A percentile compares a stretch with the other conserved stretches of the same genome.
Evolutionary conservation across 92 coral and sea anemone species (phyloP).

Genomic region (Palythoa caribaeorum): DNA sequence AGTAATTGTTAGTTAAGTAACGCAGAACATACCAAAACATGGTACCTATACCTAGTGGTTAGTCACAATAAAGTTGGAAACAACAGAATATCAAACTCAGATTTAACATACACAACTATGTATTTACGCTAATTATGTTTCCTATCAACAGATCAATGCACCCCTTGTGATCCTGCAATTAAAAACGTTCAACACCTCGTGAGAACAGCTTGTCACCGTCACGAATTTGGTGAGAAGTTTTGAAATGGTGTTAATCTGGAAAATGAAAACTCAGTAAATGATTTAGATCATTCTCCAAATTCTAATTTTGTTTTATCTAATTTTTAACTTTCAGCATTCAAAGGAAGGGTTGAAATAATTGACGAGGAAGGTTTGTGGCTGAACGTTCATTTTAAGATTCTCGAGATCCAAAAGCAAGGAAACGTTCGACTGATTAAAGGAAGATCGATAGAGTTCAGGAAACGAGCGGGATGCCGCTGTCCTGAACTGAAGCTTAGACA

Average conservation of each 20-base stretch:
- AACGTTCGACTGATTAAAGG: slow-evolving; percentile 52
- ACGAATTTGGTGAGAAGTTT: slow-evolving; percentile 24
- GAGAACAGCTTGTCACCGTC: background rate
- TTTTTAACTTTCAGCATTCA: slow-evolving; percentile 58
- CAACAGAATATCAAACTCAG: background rate
- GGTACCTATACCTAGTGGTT: background rate
- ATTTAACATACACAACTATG: background rate
- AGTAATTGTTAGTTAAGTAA: too few species aligned
- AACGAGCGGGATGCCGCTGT: slow-evolving; percentile 78
- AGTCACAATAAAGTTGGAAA: background rate
- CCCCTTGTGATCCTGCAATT: slow-evolving; percentile 25
- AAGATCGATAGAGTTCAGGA: slow-evolving; percentile 66
- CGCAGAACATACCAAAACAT: too few species aligned
- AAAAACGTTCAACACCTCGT: background rate
- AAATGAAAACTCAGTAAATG: background rate
- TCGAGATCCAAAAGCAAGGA: slow-evolving; percentile 68
- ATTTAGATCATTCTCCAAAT: background rate
- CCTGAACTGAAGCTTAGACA: slow-evolving; percentile 64
- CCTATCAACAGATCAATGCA: slow-evolving; percentile 26
- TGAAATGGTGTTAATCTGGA: background rate
- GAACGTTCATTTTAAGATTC: slow-evolving; percentile 58
- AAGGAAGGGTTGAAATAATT: slow-evolving; percentile 71
- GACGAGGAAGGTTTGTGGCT: slow-evolving; percentile 82
- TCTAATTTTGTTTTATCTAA: background rate
- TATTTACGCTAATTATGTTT: background rate